These are phyloP conservation scores for Eutolmus rufibarbis DNA, from an alignment of 2,888 invertebrate genomes.

Conservation along the genomic window DNA sequence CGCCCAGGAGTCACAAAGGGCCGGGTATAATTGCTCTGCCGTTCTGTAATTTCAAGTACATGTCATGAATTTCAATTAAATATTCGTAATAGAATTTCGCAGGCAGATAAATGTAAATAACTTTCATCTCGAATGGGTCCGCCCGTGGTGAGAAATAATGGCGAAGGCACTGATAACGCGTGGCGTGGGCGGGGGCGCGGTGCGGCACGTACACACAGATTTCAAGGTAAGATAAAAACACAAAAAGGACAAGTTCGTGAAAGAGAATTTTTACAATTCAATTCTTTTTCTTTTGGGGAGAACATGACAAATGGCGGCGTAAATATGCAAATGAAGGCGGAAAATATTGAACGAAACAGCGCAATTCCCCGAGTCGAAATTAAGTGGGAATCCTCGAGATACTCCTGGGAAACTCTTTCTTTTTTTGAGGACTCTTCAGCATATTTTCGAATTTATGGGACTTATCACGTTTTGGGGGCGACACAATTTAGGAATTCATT, in stretches of 20 bases:
- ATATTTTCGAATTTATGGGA: neutral
- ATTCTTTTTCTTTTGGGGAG: slow-evolving; percentile 16
- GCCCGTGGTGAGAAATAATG: slow-evolving; percentile 11
- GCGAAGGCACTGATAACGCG: neutral
- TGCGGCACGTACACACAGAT: slow-evolving; percentile 33
- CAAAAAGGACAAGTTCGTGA: slow-evolving; percentile 34
- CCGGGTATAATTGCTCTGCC: slow-evolving; percentile 31
- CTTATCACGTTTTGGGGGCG: neutral
- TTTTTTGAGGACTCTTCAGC: neutral
- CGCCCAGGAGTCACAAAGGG: slow-evolving; percentile 21
- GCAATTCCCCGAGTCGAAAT: neutral
- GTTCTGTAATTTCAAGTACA: slow-evolving; percentile 42
- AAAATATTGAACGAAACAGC: slow-evolving; percentile 28
- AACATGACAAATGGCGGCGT: slow-evolving; percentile 42
- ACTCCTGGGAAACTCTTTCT: neutral
- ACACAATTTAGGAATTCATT: neutral
- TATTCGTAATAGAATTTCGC: slow-evolving; percentile 41
- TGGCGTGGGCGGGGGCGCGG: neutral
- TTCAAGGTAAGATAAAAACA: slow-evolving; percentile 39
- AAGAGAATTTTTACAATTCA: slow-evolving; percentile 42
- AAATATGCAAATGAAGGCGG: slow-evolving; percentile 21
- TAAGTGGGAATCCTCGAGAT: slow-evolving; percentile 15
- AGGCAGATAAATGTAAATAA: slow-evolving; percentile 45
- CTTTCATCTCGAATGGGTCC: slow-evolving; percentile 32
- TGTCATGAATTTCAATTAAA: slow-evolving; percentile 45